Evolutionary conservation across 2,113 vertebrate species (phyloP).

Genomic region (human): GRCh38 chr5:29600001-29600500

Average conservation of each 20-base stretch:
- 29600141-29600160: background rate
- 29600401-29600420: background rate
- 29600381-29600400: background rate
- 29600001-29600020: background rate
- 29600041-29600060: background rate
- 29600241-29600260: too few species aligned
- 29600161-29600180: background rate
- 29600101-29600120: background rate
- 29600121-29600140: background rate
- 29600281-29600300: background rate
- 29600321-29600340: background rate
- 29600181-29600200: background rate
- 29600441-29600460: background rate
- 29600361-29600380: background rate
- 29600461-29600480: background rate
- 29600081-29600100: background rate
- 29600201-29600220: background rate
- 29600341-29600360: background rate
- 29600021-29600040: background rate
- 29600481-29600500: background rate
- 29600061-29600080: background rate
- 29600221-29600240: background rate
- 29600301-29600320: background rate
- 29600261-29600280: background rate
- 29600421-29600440: background rate